Conservation (phyloP, 2,113 vertebrate species). For the Heptranchias perlo region DNA sequence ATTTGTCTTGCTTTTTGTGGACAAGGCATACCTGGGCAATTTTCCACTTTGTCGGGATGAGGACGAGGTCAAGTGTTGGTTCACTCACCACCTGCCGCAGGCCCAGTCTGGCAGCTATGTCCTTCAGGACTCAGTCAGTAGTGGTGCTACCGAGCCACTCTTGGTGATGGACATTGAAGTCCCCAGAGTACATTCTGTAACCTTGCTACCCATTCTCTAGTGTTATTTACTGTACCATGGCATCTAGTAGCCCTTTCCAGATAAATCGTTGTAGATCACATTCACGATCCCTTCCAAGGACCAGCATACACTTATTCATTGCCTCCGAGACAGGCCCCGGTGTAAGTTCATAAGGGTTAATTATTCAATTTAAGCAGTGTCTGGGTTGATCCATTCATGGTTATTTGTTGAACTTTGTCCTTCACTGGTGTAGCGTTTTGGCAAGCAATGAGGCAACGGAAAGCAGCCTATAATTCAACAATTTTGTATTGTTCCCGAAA, state of each 20-base stretch:
- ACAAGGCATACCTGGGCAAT: too few relatives aligned
- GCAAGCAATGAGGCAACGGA: background rate
- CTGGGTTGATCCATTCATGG: background rate
- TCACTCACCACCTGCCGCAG: too few relatives aligned
- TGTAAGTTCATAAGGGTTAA: background rate
- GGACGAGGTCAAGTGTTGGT: too few relatives aligned
- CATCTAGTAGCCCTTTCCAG: background rate
- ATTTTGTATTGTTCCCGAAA: background rate
- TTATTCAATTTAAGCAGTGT: background rate
- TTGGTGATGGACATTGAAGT: too few relatives aligned
- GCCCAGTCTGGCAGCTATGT: too few relatives aligned
- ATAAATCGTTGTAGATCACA: background rate
- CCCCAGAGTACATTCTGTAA: too few relatives aligned
- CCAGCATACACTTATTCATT: background rate
- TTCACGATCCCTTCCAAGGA: background rate
- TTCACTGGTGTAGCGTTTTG: background rate
- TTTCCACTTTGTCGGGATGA: too few relatives aligned
- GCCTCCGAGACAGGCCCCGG: background rate
- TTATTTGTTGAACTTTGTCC: background rate
- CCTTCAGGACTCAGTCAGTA: too few relatives aligned
- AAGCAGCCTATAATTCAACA: background rate
- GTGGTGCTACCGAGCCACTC: too few relatives aligned
- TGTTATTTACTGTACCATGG: background rate
- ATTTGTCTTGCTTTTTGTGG: too few relatives aligned
- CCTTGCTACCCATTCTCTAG: too few relatives aligned